Base-by-base conservation (phyloP, 2,888 invertebrate genomes). In the Cheilosia variabilis region DNA sequence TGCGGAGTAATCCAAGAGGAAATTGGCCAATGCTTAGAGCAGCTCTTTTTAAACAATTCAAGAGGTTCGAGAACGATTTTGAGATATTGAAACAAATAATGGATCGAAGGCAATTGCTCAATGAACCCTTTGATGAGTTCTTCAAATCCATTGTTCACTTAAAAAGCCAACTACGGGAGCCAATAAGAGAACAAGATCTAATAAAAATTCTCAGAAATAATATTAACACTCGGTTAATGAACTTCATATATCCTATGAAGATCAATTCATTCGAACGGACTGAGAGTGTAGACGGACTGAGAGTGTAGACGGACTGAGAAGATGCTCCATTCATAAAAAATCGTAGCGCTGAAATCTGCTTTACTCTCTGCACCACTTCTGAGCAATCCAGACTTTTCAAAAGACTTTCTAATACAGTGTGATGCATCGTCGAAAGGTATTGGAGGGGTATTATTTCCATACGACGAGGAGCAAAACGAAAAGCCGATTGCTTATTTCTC, bases 61-160 rank as follows among this genome's bases (percentile, higher is more conserved):
- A 66, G 15, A 57, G 57, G 0, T 47, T 24, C 0, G 45, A 66
- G 0, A 65, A 65, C 7, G 65, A 82, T 47, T 77, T 77, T 41
- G 82, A 82, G 17, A 19, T 71, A 0, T 50, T 83, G 45, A 22
- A 62, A 13, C 72, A 77, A 15, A 22, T 73, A 4, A 22, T 52
- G 5, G 73, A 78, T 66, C 57, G 77, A 31, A 58, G 31, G 24
- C 83, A 83, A 17, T 15, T 27, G 24, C 10, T 10, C 0, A n/a
- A 60, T 9, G 83, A 84, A 5, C 19, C 34, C 1, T 63, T 83
- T 4, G 55, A 55, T 19, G 31, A 55, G 3, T 55, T 34, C 17
- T 55, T 31, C 9, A 55, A 55, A n/a, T n/a, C 31, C n/a, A 31
- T 55, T n/a, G 4, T 31, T n/a, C 31, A 31, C 6, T 2, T 55